Evolutionary conservation across 2,797 vertebrate species (phyloP), one percentile per base, ranked within the genome.

Genomic region (Champsocephalus esox): DNA sequence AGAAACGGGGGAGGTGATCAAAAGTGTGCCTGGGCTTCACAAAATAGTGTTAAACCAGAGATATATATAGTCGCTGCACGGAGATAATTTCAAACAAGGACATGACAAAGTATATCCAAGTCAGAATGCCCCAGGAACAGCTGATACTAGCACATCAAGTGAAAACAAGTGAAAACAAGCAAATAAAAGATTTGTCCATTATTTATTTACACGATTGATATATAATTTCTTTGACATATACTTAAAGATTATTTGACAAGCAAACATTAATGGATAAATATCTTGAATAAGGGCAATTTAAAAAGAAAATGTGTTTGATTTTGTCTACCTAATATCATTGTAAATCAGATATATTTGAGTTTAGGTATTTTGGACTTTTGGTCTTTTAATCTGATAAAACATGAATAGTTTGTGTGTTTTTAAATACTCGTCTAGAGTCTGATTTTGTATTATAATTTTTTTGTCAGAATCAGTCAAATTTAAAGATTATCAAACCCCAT

Each of bases 1-100:
- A 49, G 44, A 75, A 32, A 10, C 5, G 17, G n/a, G 9, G 28
- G 21, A 41, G 54, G 28, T 0, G 1, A 28, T 72, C 4, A 43
- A 57, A 24, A 62, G 8, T 59, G 60, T 48, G 16, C 3, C 34
- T 2, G 41, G 9, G 10, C 17, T 45, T 70, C n/a, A 70, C 2
- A 66, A 56, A 63, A 61, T 8, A 21, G 21, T 11, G 9, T 11
- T 21, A 28, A 59, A 19, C 3, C 21, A 68, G 52, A 24, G 3
- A 62, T 58, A 62, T 58, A 44, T 12, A 6, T 38, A 9, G 34
- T 52, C 3, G 10, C 54, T 44, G 3, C 14, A 8, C 24, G 34
- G 43, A 62, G 73, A 73, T 41, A 0, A 32, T 38, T 52, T 61
- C 8, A 50, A 54, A 61, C 43, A 12, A 24, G 9, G 17, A 66